These are phyloP conservation scores for Emydoidea blandingii DNA, from an alignment of 2,797 vertebrate genomes.

Conservation along the genomic window DNA sequence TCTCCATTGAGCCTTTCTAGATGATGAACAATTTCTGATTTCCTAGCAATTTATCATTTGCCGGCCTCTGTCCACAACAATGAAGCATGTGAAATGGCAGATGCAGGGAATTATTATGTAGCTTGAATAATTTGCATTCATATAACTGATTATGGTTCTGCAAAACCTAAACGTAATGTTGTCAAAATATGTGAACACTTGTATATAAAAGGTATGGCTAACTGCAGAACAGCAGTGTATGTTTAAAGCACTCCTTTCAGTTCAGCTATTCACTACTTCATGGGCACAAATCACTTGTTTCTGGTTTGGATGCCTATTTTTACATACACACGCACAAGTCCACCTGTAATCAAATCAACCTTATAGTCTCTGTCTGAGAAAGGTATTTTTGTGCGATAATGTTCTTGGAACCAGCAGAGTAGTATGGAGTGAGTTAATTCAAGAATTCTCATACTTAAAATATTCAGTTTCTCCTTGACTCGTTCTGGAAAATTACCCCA, in stretches of 20 bases:
- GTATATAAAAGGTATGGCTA: neutral
- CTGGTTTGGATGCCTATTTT: neutral
- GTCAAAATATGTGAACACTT: conserved; percentile 49
- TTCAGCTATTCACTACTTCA: neutral
- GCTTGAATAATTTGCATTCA: conserved; percentile 63
- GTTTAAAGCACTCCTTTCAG: neutral
- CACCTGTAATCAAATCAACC: neutral
- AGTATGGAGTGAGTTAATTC: neutral
- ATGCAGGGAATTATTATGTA: conserved; percentile 69
- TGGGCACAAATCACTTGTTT: neutral
- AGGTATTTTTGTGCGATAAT: neutral
- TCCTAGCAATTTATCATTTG: conserved; percentile 74
- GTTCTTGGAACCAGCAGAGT: neutral
- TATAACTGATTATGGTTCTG: conserved; percentile 55
- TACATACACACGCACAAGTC: neutral
- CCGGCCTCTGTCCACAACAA: conserved; percentile 58
- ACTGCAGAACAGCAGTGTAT: neutral
- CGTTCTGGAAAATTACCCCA: neutral
- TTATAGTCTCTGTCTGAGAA: neutral
- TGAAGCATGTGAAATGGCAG: conserved; percentile 50
- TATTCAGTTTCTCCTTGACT: neutral
- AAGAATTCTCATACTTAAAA: neutral
- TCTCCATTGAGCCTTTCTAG: conserved; percentile 63
- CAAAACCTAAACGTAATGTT: conserved; percentile 57
- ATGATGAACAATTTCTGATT: conserved; percentile 74